These are phyloP conservation scores for Pteropus rufus DNA, from an alignment of 2,797 vertebrate genomes.

Conservation along the genomic window DNA sequence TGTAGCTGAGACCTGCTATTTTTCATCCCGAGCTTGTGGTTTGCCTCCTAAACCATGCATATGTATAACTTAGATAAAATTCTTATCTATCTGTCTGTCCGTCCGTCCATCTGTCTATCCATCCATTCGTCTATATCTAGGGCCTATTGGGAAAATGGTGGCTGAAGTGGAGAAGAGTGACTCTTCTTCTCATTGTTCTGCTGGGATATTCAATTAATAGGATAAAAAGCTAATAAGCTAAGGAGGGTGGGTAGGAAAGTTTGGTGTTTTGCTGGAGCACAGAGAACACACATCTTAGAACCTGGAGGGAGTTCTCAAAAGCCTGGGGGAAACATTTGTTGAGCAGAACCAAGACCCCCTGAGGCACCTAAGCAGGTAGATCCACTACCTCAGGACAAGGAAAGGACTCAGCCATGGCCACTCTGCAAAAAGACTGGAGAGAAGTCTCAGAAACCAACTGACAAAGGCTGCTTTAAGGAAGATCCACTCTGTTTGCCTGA, in stretches of 20 bases:
- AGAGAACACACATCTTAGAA: background rate
- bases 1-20: background rate
- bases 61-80: background rate
- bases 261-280: background rate
- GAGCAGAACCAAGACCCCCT: background rate
- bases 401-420: background rate
- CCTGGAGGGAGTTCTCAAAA: background rate
- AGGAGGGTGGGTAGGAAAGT: background rate
- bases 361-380: background rate
- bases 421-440: background rate
- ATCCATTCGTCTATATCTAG: background rate
- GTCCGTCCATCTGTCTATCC: background rate
- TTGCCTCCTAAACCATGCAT: background rate
- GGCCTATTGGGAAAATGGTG: background rate
- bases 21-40: background rate
- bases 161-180: background rate
- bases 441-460: background rate
- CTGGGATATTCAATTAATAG: background rate
- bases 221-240: background rate
- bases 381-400: background rate
- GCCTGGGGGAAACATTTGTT: background rate
- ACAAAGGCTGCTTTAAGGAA: background rate
- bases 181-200: background rate
- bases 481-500: background rate
- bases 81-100: background rate